Evolutionary conservation across 2,113 vertebrate species (phyloP), one percentile per base, ranked within the genome.

Genomic region (Anolis sagrei): DNA sequence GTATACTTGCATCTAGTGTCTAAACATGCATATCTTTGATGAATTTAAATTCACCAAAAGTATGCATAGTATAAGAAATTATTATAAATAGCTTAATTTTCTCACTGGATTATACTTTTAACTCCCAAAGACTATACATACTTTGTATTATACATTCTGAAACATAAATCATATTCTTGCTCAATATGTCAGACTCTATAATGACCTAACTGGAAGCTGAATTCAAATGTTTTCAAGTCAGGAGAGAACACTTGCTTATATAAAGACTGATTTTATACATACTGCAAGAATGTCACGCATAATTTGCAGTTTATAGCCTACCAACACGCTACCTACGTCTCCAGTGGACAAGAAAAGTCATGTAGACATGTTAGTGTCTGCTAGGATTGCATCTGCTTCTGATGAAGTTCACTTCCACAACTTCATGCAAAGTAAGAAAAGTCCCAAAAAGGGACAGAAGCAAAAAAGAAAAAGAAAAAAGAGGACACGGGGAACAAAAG

Each of bases 21-120:
- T 58, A 19, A 86, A 69, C 25, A 36, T 1, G 73, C 18, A 68
- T 78, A 19, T 51, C 29, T 51, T 21, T 44, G 0, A 68, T 86
- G 27, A 5, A 36, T 36, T 78, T 75, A 7, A n/a, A n/a, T n/a
- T n/a, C n/a, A n/a, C n/a, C n/a, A 68, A 34, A 81, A n/a, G 2
- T 84, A 79, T 76, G 21, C 49, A 81, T 44, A 44, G 39, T 5
- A n/a, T 29, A 82, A 89, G 62, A 25, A 64, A 78, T 78, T 23
- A 16, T 87, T 48, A 79, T 2, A 39, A 48, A n/a, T 21, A 80
- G 19, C 70, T 21, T 75, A 62, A 64, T 69, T 84, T 8, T 36
- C 51, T 73, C 36, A 61, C 66, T 44, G 72, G 49, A 14, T 58
- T 44, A 21, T 49, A 58, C 51, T 76, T 51, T 51, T 27, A 9